Conservation (phyloP, 2,113 vertebrate species). For the Pachyramphus minor region DNA sequence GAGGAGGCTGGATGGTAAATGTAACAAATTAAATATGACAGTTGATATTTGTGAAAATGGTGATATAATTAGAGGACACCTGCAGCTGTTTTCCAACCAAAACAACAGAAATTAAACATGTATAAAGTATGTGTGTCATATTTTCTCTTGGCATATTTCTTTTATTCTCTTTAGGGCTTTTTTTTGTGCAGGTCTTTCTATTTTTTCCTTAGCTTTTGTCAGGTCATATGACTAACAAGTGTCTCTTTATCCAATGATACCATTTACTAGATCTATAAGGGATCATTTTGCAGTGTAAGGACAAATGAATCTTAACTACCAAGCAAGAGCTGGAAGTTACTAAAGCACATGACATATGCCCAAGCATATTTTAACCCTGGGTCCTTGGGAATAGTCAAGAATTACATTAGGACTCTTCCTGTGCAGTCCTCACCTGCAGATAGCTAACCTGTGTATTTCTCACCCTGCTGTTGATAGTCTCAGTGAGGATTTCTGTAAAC, state of each 20-base stretch:
- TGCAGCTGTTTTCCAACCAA: slow-evolving; percentile 83
- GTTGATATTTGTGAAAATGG: slow-evolving; percentile 84
- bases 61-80: slow-evolving; percentile 85
- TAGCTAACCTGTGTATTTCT: neutral
- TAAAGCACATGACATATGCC: neutral
- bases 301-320: neutral
- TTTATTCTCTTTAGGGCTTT: slow-evolving; percentile 61
- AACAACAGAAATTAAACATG: slow-evolving; percentile 84
- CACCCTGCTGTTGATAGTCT: neutral
- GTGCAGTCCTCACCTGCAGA: neutral
- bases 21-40: slow-evolving; percentile 84
- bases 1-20: slow-evolving; percentile 75
- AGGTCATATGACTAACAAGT: slow-evolving; percentile 52
- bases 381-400: neutral
- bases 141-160: slow-evolving; percentile 68
- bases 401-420: neutral
- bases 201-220: slow-evolving; percentile 28
- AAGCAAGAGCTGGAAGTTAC: neutral
- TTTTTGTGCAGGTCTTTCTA: neutral
- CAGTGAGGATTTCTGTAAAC: neutral
- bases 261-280: slow-evolving; percentile 21
- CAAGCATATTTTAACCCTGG: neutral
- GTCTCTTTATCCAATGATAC: neutral
- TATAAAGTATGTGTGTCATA: slow-evolving; percentile 69
- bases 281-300: neutral